Conservation (phyloP, 2,113 vertebrate species). For the Ceratotherium simum region DNA sequence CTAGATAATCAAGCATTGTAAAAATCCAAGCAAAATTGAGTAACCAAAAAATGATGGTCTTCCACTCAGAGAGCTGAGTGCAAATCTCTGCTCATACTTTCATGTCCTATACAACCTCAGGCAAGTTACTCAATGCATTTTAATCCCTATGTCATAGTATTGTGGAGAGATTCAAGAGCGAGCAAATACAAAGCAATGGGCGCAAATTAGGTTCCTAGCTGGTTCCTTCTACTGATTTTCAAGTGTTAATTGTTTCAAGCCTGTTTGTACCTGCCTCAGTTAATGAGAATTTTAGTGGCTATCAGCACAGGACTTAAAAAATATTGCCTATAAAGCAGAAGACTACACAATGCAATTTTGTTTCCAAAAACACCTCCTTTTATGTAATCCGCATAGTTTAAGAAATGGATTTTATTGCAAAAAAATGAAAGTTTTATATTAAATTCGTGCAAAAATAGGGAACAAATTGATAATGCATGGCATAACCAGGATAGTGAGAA, state of each 20-base stretch:
- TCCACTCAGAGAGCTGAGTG: not conserved
- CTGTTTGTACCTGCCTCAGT: not conserved
- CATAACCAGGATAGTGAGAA: not conserved
- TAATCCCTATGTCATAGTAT: not conserved
- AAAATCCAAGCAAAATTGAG: not conserved
- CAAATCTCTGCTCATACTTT: not conserved
- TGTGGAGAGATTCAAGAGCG: not conserved
- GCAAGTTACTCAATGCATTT: not conserved
- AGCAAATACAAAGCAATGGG: not conserved
- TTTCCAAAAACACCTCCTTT: not conserved
- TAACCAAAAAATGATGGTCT: not conserved
- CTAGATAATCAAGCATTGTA: not conserved
- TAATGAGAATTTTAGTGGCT: not conserved
- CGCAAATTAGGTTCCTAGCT: not conserved
- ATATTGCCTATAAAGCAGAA: not conserved
- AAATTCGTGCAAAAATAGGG: constrained; percentile 34
- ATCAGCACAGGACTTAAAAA: not conserved
- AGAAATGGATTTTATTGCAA: not conserved
- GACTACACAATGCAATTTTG: not conserved
- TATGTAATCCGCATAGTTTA: constrained; percentile 1
- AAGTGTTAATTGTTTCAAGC: not conserved
- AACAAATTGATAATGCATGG: not conserved
- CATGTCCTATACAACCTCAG: not conserved
- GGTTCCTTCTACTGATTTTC: not conserved
- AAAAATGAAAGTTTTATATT: not conserved